Conservation (phyloP, 1,140 invertebrate genomes). For the Trypoxylus dichotomus region DNA sequence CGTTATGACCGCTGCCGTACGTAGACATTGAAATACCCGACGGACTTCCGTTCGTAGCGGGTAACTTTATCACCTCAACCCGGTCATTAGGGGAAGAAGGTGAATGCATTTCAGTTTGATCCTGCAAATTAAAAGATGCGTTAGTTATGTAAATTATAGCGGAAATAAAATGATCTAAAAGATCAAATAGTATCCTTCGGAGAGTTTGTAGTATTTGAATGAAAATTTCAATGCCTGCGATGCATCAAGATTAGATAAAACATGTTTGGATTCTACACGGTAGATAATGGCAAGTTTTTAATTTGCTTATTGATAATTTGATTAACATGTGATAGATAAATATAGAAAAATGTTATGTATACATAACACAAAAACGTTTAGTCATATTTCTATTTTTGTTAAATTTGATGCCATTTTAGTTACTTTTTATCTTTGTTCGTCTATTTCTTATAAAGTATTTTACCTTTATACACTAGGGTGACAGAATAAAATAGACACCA, state of each 20-base stretch:
- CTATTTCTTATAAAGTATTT: too few relatives aligned
- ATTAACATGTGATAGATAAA: neutral
- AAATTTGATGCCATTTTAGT: too few relatives aligned
- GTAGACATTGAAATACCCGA: slow-evolving; percentile 43
- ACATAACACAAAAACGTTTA: too few relatives aligned
- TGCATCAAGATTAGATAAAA: slow-evolving; percentile 27
- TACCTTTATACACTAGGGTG: too few relatives aligned
- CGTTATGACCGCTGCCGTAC: slow-evolving; percentile 32
- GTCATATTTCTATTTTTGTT: too few relatives aligned
- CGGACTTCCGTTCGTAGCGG: slow-evolving; percentile 57
- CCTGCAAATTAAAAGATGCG: neutral
- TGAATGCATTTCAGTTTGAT: slow-evolving; percentile 32
- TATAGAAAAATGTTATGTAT: neutral
- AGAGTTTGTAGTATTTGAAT: neutral
- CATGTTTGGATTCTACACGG: neutral
- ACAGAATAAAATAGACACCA: too few relatives aligned
- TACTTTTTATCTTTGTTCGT: too few relatives aligned
- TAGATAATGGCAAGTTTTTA: slow-evolving; percentile 22
- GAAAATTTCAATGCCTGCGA: neutral
- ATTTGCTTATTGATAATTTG: slow-evolving; percentile 28
- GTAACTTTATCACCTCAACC: slow-evolving; percentile 78
- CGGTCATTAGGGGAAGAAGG: slow-evolving; percentile 56
- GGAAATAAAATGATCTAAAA: neutral
- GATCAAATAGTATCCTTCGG: neutral
- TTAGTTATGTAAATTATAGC: neutral